Evolutionary conservation across 30 jellyfish, hydroid and myxozoan genomes (phyloP), one percentile per base, ranked within the genome.

Genomic region (Hydractinia symbiolongicarpus): DNA sequence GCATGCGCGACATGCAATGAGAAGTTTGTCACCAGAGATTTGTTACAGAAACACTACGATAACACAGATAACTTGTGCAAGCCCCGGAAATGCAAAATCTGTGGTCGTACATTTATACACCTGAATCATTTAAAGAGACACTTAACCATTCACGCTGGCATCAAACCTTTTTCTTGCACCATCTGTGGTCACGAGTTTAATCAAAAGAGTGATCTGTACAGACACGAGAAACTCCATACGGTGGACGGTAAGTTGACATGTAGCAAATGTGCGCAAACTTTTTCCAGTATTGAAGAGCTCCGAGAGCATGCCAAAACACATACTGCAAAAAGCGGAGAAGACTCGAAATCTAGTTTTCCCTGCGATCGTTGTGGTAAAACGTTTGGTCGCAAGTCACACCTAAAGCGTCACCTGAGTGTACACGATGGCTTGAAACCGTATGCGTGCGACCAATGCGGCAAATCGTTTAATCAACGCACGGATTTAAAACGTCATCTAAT

Each of bases 61-160:
- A 49, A 79, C n/a, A 53, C 30, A 4, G 54, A 67, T 79, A 79
- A 79, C 44, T 67, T 10, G 52, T 79, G 87, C 5, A 40, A 52
- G 4, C 87, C 87, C 10, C 64, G 70, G 44, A 79, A 66, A 79
- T 79, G 87, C 73, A 89, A 86, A 44, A 79, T 76, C 58, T 91
- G 98, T 83, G 89, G 85, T 62, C 95, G 79, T 69, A 53, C 76
- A 56, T 91, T 91, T 60, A 66, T 89, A 5, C 95, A 94, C 7
- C 82, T 94, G 21, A 94, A 83, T 83, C 98, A 91, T 69, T 73
- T 91, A 79, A 91, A 91, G 74, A 82, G 94, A 14, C 98, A 91
- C 82, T 60, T 82, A 17, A 62, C 94, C 14, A 86, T 68, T 52
- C 98, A 91, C 72, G 85, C 90, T 5, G 95, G 95, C 5, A 94